Evolutionary conservation across 2,797 vertebrate species (phyloP).

Genomic region (Enteromius treurensis): DNA sequence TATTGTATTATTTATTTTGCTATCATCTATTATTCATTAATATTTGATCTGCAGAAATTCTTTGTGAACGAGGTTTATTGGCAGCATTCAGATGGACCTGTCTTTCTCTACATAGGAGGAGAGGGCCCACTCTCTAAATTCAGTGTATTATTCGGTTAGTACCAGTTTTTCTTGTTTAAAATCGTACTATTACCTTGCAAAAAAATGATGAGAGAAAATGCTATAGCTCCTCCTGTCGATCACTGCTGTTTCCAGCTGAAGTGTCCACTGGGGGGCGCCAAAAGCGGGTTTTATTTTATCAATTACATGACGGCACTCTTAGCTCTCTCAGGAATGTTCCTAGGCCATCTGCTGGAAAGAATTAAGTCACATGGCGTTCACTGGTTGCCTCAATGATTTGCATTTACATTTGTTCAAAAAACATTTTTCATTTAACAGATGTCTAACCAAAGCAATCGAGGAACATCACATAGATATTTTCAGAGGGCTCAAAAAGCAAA

Average conservation of each 20-base stretch:
- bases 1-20: background rate
- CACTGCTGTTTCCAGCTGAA: background rate
- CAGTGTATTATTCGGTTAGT: slow-evolving; percentile 76
- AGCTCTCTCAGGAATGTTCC: background rate
- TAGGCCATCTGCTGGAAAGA: background rate
- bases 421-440: background rate
- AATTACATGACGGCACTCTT: background rate
- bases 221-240: background rate
- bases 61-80: slow-evolving; percentile 81
- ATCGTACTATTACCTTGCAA: background rate
- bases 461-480: no score
- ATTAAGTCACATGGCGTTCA: background rate
- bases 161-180: background rate
- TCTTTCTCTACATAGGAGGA: slow-evolving; percentile 86
- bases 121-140: slow-evolving; percentile 76
- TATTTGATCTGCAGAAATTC: slow-evolving; percentile 73
- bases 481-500: no score
- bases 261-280: background rate
- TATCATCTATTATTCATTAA: background rate
- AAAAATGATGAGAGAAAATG: background rate
- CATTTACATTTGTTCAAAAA: background rate
- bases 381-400: background rate
- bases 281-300: background rate
- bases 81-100: slow-evolving; percentile 73
- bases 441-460: background rate